Evolutionary conservation across 2,113 vertebrate genomes (phyloP).

Genomic region (Toxostoma redivivum): DNA sequence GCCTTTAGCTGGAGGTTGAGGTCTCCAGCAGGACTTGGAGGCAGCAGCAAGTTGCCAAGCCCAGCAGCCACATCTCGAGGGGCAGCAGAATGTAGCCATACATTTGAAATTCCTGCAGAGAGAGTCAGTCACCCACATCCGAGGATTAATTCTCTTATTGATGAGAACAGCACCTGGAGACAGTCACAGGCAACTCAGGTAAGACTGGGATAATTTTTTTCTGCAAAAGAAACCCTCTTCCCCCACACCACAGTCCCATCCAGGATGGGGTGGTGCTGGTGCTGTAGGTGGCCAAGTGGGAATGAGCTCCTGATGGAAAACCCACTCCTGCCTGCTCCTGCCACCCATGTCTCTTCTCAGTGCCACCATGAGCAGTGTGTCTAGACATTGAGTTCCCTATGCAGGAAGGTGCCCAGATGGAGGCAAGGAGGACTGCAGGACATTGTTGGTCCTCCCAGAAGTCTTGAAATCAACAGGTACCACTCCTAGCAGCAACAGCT

Average conservation of each 20-base stretch:
- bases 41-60: background rate
- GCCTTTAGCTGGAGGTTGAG: background rate
- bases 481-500: background rate
- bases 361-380: fast-evolving
- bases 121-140: fast-evolving
- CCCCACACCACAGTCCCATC: background rate
- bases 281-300: background rate
- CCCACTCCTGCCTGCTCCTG: background rate
- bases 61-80: background rate
- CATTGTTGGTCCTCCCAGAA: background rate
- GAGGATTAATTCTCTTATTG: background rate
- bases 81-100: background rate
- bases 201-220: background rate
- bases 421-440: background rate
- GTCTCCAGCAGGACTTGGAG: background rate
- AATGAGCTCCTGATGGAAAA: background rate
- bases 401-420: background rate
- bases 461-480: background rate
- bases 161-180: background rate
- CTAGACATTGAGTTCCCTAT: fast-evolving
- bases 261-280: background rate
- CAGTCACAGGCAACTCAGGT: background rate
- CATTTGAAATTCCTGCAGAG: background rate
- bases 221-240: background rate
- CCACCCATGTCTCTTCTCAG: background rate